Evolutionary conservation across 2,797 vertebrate species (phyloP).

Genomic region (Sebastes kiyomatsui): DNA sequence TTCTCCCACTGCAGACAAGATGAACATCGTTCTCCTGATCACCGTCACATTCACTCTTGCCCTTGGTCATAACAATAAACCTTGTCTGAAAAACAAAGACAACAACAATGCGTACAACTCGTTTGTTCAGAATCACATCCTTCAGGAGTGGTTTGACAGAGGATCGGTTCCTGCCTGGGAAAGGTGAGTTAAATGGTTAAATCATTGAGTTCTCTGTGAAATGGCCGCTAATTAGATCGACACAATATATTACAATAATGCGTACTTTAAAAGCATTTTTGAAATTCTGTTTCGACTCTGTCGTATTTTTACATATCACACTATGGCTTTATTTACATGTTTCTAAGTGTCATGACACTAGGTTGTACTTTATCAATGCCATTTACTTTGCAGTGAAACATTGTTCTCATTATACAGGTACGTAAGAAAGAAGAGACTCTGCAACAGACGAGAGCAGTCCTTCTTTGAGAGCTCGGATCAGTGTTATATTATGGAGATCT

Average conservation of each 20-base stretch:
- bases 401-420: neutral
- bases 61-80: accelerated
- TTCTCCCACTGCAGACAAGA: neutral
- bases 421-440: accelerated
- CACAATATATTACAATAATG: neutral
- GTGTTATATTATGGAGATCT: neutral
- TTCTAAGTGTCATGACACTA: neutral
- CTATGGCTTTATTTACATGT: neutral
- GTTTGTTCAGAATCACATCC: neutral
- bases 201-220: neutral
- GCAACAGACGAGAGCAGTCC: accelerated
- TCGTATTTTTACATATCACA: neutral
- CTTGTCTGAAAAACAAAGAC: accelerated
- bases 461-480: neutral
- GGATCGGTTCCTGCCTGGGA: accelerated
- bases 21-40: neutral
- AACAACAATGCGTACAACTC: accelerated
- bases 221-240: neutral
- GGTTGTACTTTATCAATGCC: neutral
- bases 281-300: neutral
- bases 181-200: accelerated
- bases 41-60: neutral
- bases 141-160: accelerated
- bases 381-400: neutral
- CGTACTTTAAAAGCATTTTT: neutral